Conservation (phyloP, 2,113 vertebrate species). For the Solenodon paradoxus region DNA sequence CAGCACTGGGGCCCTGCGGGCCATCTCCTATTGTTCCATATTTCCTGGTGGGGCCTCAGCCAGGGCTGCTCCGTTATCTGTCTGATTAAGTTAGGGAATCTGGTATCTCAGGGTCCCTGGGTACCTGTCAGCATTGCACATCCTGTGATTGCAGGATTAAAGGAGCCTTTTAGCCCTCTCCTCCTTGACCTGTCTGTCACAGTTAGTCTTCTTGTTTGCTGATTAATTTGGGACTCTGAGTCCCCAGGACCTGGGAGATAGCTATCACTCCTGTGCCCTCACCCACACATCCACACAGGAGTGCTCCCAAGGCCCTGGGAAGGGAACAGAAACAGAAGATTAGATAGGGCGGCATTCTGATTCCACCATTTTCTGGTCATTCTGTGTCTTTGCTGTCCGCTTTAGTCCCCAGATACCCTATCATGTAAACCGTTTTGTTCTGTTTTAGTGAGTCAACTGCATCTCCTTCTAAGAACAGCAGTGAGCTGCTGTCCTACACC, state of each 20-base stretch:
- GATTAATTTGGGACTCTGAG: slow-evolving; percentile 37
- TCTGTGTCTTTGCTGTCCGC: background rate
- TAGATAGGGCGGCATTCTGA: background rate
- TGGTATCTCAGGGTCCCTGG: slow-evolving; percentile 77
- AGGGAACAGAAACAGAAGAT: background rate
- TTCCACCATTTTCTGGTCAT: background rate
- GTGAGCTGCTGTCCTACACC: too few relatives aligned
- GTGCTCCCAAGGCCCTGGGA: background rate
- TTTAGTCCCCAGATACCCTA: too few relatives aligned
- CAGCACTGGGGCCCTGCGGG: slow-evolving; percentile 74
- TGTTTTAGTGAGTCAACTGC: background rate
- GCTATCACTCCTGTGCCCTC: background rate
- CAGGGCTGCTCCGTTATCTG: slow-evolving; percentile 77
- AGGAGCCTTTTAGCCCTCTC: slow-evolving; percentile 66
- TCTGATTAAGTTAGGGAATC: slow-evolving; percentile 85
- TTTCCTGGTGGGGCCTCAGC: slow-evolving; percentile 74
- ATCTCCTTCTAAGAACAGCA: background rate
- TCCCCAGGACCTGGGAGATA: background rate
- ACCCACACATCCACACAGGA: background rate
- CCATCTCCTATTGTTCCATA: slow-evolving; percentile 71
- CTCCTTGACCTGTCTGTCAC: slow-evolving; percentile 74
- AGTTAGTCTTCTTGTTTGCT: background rate
- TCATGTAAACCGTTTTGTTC: background rate
- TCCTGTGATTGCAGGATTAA: slow-evolving; percentile 57
- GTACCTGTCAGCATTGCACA: slow-evolving; percentile 64